A percentile compares a stretch with the other conserved stretches of the same genome.
Conservation (phyloP, 2,797 vertebrate genomes). For the Perodicticus potto region DNA sequence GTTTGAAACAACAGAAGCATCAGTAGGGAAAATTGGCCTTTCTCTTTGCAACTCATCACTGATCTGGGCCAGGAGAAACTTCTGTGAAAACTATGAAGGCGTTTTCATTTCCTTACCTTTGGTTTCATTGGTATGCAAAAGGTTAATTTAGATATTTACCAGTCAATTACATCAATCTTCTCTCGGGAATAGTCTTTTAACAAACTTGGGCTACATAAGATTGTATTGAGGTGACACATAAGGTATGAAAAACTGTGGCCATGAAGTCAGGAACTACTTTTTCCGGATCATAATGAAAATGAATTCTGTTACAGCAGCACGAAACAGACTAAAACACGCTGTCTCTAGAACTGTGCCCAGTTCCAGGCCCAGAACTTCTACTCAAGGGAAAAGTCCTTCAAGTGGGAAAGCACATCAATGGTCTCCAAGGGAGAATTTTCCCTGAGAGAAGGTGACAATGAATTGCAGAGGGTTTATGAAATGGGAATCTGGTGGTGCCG, state of each 20-base stretch:
- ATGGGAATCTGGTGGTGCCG: neutral
- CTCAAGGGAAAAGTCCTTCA: neutral
- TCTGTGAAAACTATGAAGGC: neutral
- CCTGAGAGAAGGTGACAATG: neutral
- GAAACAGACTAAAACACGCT: neutral
- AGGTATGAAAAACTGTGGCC: neutral
- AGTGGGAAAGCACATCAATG: neutral
- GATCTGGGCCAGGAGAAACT: neutral
- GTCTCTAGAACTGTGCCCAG: neutral
- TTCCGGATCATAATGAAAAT: neutral
- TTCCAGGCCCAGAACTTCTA: neutral
- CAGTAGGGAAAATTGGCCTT: slow-evolving; percentile 77
- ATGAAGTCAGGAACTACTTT: slow-evolving; percentile 13
- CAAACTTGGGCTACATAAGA: neutral
- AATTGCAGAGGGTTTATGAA: neutral
- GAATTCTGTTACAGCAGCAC: neutral
- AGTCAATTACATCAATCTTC: slow-evolving; percentile 53
- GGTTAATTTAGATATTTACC: slow-evolving; percentile 40
- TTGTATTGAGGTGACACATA: slow-evolving; percentile 7
- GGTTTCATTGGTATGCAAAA: slow-evolving; percentile 14
- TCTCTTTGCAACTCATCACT: neutral
- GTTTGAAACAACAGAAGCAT: slow-evolving; percentile 21
- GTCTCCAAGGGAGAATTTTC: neutral
- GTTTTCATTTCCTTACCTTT: slow-evolving; percentile 52
- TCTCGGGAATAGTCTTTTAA: slow-evolving; percentile 36